Percentiles rank a stretch among this genome's conserved stretches.
Conservation (phyloP, 2,113 vertebrate genomes). For the Passer montanus region DNA sequence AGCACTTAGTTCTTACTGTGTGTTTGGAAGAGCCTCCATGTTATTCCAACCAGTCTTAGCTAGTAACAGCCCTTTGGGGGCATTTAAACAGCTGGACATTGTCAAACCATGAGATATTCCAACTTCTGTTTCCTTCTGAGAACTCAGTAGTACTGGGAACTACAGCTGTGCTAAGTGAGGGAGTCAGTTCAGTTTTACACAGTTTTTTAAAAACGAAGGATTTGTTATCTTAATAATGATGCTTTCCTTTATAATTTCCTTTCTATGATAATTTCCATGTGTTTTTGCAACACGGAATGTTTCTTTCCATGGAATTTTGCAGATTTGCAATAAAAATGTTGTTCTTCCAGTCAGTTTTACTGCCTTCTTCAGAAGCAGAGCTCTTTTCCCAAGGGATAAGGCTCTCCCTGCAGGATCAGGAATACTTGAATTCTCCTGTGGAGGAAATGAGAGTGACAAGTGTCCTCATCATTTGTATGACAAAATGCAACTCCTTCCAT, state of each 20-base stretch:
- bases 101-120: not conserved
- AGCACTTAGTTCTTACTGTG: not conserved
- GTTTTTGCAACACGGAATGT: not conserved
- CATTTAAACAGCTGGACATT: constrained; percentile 2
- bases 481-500: not conserved
- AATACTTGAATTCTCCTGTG: not conserved
- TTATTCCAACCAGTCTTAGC: not conserved
- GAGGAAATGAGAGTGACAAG: not conserved
- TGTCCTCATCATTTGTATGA: not conserved
- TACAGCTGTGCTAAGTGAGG: not conserved
- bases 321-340: not conserved
- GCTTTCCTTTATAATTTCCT: not conserved
- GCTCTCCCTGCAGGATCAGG: not conserved
- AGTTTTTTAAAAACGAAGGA: not conserved
- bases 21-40: not conserved
- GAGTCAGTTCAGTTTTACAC: not conserved
- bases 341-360: not conserved
- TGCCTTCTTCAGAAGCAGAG: not conserved
- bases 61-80: not conserved
- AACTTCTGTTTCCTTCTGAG: constrained; percentile 11
- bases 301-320: not conserved
- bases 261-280: not conserved
- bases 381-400: not conserved
- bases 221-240: not conserved
- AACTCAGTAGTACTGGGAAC: not conserved